Percentiles rank a stretch among this genome's conserved stretches.
These are phyloP conservation scores for Polyboroides typus DNA, from an alignment of 2,797 vertebrate genomes.

Conservation along the genomic window DNA sequence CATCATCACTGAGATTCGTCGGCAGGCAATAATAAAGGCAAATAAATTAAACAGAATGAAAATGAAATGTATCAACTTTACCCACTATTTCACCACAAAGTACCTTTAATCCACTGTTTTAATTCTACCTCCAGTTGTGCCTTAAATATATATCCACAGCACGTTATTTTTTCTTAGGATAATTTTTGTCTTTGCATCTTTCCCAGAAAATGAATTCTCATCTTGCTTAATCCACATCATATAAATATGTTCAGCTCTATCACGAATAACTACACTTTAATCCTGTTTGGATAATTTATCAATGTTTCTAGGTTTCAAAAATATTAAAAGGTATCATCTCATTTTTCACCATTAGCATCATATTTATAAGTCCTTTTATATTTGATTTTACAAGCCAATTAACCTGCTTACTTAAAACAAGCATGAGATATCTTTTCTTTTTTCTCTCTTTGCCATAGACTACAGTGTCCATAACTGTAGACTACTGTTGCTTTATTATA, in stretches of 20 bases:
- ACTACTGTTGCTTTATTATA: not conserved
- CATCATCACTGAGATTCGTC: not conserved
- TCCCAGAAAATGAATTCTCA: not conserved
- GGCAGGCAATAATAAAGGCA: not conserved
- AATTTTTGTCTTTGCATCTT: slow-evolving; percentile 1
- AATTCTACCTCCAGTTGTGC: slow-evolving; percentile 29
- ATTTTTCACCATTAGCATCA: not conserved
- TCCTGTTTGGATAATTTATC: slow-evolving; percentile 32
- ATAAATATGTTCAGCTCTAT: not conserved
- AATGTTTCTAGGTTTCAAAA: not conserved
- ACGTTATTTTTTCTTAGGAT: not conserved
- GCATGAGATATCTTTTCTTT: not conserved
- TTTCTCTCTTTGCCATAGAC: not conserved
- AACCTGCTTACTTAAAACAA: not conserved
- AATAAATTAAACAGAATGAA: slow-evolving; percentile 31
- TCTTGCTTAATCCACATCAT: not conserved
- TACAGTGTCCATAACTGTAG: not conserved
- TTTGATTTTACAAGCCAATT: not conserved
- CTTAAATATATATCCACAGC: not conserved
- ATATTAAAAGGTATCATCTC: not conserved
- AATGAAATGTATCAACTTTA: slow-evolving; percentile 29
- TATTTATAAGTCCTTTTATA: not conserved
- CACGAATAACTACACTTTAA: not conserved
- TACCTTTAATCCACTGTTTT: not conserved
- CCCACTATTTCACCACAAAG: slow-evolving; percentile 4